phyloP scores from a whole-genome alignment of 2,113 vertebrate species.

The Benitochromis conjunctus region DNA sequence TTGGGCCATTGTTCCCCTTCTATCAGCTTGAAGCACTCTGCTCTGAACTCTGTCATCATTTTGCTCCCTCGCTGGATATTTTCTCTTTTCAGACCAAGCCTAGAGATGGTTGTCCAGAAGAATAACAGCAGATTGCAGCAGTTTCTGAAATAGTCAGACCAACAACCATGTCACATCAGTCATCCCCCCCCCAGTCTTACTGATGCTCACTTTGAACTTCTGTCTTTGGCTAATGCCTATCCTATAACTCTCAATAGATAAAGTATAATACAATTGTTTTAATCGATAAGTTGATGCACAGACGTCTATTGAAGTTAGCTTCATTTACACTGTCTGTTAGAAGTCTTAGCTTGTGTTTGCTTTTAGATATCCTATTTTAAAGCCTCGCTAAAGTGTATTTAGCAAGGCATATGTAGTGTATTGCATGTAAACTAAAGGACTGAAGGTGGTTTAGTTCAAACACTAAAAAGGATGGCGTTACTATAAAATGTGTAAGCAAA shows the following conservation, averaged over 20 bases:
- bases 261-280: background rate
- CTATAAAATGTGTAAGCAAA: background rate
- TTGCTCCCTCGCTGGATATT: background rate
- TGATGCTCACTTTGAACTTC: background rate
- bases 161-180: background rate
- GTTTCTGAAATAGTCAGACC: background rate
- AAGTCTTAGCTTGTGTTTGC: background rate
- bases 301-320: background rate
- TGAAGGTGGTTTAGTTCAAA: background rate
- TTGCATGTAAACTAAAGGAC: background rate
- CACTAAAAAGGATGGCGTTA: background rate
- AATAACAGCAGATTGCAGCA: background rate
- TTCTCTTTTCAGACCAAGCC: background rate
- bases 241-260: background rate
- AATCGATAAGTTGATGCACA: background rate
- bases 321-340: background rate
- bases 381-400: background rate
- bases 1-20: background rate
- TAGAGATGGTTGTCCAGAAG: background rate
- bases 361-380: background rate
- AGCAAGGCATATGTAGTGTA: background rate
- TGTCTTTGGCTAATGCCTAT: background rate
- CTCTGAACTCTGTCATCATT: background rate
- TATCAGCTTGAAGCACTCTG: background rate
- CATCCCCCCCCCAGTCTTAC: rapidly evolving